phyloP scores from a whole-genome alignment of 2,797 vertebrate species.

The Tangara arthus region DNA sequence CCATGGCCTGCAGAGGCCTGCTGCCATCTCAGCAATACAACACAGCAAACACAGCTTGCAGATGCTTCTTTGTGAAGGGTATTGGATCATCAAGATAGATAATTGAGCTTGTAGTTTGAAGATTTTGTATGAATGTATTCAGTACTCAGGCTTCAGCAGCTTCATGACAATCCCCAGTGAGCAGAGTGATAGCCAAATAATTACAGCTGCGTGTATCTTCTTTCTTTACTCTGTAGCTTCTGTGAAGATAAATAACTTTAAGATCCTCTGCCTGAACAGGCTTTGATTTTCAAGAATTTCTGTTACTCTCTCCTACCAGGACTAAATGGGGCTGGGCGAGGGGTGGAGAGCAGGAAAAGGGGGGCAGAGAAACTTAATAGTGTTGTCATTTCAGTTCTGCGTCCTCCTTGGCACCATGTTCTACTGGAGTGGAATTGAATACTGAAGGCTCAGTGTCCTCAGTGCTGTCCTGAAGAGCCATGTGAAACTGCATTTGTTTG shows the following conservation, averaged over 20 bases:
- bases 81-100: background rate
- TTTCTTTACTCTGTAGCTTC: background rate
- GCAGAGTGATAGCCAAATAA: background rate
- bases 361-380: background rate
- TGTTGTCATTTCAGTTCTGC: slow-evolving; percentile 70
- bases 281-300: background rate
- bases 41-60: background rate
- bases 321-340: background rate
- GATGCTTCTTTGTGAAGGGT: background rate
- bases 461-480: background rate
- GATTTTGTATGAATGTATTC: background rate
- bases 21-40: background rate
- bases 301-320: background rate
- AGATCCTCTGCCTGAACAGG: background rate
- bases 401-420: slow-evolving; percentile 80
- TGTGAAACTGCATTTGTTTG: background rate
- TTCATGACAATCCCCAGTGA: background rate
- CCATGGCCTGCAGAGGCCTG: background rate
- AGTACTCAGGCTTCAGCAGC: background rate
- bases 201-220: background rate
- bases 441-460: slow-evolving; percentile 43
- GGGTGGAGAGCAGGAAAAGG: background rate
- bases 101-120: background rate
- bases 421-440: slow-evolving; percentile 79
- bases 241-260: background rate